Percentiles rank a stretch among this genome's conserved stretches.
phyloP scores from a whole-genome alignment of 2,888 invertebrate species.

The Plutella xylostella region DNA sequence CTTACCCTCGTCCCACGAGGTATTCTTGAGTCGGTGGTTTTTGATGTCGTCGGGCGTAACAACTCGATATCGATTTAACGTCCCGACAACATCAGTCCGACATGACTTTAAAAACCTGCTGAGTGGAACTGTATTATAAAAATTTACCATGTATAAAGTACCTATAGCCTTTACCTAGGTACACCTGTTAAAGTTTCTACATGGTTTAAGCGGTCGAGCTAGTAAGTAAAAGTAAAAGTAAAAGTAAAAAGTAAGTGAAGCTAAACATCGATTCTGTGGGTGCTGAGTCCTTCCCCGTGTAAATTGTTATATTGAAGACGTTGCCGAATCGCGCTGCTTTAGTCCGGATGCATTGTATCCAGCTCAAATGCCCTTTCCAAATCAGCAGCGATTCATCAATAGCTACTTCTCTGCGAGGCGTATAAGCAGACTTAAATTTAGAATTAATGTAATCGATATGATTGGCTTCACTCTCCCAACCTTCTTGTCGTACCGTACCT shows the following conservation, averaged over 20 bases:
- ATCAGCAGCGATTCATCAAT: constrained; percentile 12
- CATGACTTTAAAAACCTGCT: not conserved
- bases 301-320: too few species aligned
- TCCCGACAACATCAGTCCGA: constrained; percentile 7
- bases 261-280: too few species aligned
- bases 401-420: not conserved
- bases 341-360: constrained; percentile 13
- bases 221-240: constrained; percentile 15
- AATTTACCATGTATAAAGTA: constrained; percentile 10
- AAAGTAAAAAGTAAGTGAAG: too few species aligned
- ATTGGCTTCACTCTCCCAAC: constrained; percentile 8
- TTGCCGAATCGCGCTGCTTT: constrained; percentile 19
- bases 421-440: constrained; percentile 8
- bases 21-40: not conserved
- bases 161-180: constrained; percentile 3
- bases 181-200: constrained; percentile 12
- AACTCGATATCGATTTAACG: constrained; percentile 1
- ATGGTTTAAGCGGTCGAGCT: constrained; percentile 17
- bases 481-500: constrained; percentile 5
- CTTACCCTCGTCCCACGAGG: not conserved
- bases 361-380: constrained; percentile 11
- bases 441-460: constrained; percentile 9
- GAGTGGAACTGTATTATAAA: constrained; percentile 2
- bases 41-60: not conserved
- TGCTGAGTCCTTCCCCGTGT: too few species aligned